These are phyloP conservation scores for Gryllus bimaculatus DNA, from an alignment of 1,140 invertebrate species.

Conservation along the genomic window DNA sequence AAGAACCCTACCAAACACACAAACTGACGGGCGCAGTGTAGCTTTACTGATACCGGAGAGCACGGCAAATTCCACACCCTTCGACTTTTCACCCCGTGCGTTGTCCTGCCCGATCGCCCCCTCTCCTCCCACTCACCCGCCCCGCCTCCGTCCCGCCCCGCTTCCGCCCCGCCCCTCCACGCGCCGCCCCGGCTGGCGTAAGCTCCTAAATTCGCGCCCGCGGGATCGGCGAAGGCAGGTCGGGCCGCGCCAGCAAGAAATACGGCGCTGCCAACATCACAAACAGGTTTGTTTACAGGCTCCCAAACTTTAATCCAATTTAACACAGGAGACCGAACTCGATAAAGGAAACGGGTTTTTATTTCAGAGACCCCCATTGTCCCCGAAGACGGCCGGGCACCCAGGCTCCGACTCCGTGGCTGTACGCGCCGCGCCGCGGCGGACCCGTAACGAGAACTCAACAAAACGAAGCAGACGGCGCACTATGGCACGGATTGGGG, in stretches of 20 bases:
- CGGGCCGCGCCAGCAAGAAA: neutral
- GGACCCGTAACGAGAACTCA: neutral
- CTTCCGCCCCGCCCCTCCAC: neutral
- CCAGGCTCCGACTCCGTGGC: neutral
- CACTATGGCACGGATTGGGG: too few relatives aligned
- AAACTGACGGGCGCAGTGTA: too few relatives aligned
- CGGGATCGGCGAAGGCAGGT: neutral
- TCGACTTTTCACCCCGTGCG: too few relatives aligned
- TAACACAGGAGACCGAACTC: neutral
- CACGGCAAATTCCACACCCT: too few relatives aligned
- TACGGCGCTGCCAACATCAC: constrained; percentile 2
- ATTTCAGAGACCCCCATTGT: neutral
- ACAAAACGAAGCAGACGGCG: neutral
- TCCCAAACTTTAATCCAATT: constrained; percentile 2
- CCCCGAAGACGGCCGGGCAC: neutral
- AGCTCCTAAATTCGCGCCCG: too few relatives aligned
- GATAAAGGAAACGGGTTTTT: constrained; percentile 4
- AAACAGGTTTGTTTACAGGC: constrained; percentile 4
- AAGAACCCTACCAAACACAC: too few relatives aligned
- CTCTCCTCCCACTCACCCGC: neutral
- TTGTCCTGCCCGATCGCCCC: too few relatives aligned
- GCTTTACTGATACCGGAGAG: too few relatives aligned
- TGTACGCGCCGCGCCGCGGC: neutral
- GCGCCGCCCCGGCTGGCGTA: too few relatives aligned
- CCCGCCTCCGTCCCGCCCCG: neutral